Evolutionary conservation across 2,888 invertebrate species (phyloP), one percentile per base, ranked within the genome.

Genomic region (Tinea semifulvella): DNA sequence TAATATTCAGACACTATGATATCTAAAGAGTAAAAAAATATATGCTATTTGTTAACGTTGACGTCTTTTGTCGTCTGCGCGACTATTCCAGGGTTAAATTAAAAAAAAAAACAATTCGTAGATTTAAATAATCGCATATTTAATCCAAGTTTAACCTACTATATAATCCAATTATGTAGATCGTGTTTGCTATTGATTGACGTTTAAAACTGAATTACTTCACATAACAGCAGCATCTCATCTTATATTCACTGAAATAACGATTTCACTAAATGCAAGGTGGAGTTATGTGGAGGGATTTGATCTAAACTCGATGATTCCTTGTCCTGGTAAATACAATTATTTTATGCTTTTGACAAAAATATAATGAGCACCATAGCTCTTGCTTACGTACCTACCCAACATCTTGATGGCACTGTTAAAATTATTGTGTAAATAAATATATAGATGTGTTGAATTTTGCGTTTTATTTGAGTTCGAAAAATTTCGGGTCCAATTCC

Each of bases 361-460:
- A n/a, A n/a, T n/a, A 42, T 8, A 4, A 17, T 22, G 42, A 38
- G 31, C 31, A 4, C 31, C 14, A 7, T 31, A 31, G 31, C 31
- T 36, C 18, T 7, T 18, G 7, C 14, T 36, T 36, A 14, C 22
- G 11, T 10, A 3, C 2, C 22, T 40, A 8, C 3, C 13, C 4
- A 13, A 2, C 65, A 65, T 68, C 56, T 64, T 65, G 68, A 74
- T 65, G 62, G 74, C 79, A 79, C 79, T 79, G 79, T 80, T 79
- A 69, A 72, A 73, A 69, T 73, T 77, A 65, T 67, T 74, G 68
- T 79, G 76, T 79, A 79, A 79, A 79, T 77, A 79, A 77, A 80
- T 77, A 79, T 79, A 79, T 77, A 79, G 77, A 77, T 79, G 79
- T 79, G 80, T 80, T 80, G 59, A 72, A 65, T 71, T 56, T 53